These are phyloP conservation scores for Campylorhamphus procurvoides DNA, from an alignment of 2,113 vertebrate species.

Conservation along the genomic window DNA sequence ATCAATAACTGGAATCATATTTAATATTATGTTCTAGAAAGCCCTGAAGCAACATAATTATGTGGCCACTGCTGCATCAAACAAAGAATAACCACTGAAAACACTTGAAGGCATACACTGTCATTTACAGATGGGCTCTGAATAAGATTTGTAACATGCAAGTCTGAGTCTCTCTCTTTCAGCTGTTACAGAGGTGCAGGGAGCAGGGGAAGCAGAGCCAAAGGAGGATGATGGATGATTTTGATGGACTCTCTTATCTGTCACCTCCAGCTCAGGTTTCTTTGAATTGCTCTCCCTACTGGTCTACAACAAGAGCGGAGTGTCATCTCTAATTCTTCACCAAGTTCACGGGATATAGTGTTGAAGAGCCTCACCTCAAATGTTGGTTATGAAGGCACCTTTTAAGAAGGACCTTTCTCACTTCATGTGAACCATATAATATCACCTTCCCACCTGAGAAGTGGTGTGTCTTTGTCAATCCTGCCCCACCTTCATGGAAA, in stretches of 20 bases:
- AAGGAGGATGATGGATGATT: neutral
- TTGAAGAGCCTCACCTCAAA: neutral
- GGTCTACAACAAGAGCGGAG: neutral
- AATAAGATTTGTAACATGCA: neutral
- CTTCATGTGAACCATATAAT: accelerated
- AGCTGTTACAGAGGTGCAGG: neutral
- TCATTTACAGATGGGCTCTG: neutral
- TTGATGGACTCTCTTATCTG: neutral
- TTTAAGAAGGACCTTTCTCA: neutral
- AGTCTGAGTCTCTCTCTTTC: neutral
- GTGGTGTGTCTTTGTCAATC: accelerated
- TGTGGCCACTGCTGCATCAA: neutral
- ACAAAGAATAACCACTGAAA: neutral
- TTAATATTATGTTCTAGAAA: neutral
- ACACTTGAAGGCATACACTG: neutral
- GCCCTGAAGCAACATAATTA: neutral
- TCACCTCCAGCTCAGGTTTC: neutral
- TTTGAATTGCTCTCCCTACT: neutral
- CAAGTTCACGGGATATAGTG: neutral
- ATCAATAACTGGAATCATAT: neutral
- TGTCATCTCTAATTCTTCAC: neutral
- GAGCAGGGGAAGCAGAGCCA: neutral
- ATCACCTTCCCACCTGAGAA: neutral
- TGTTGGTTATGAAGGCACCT: neutral
- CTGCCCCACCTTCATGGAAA: neutral